Evolutionary conservation across 2,888 invertebrate genomes (phyloP).

Genomic region (Heliothis peltigera): DNA sequence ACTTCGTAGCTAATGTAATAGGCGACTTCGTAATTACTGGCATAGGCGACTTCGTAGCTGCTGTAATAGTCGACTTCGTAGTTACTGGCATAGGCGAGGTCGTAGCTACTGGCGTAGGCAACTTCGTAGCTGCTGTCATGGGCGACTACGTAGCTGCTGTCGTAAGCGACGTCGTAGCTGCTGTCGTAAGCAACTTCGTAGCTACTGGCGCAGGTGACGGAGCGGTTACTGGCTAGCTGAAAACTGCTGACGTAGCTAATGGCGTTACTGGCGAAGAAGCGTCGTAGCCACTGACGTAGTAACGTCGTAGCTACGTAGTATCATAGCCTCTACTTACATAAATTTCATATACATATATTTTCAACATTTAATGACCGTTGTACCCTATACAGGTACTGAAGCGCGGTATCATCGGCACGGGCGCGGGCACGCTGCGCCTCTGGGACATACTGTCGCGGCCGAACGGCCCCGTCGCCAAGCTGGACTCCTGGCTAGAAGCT

Average conservation of each 20-base stretch:
- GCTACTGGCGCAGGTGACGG: neutral
- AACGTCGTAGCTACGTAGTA: too few species aligned
- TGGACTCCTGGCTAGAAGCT: constrained; percentile 84
- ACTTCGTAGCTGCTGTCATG: neutral
- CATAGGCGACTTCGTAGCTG: neutral
- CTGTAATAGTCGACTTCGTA: neutral
- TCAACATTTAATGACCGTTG: too few species aligned
- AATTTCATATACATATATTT: too few species aligned
- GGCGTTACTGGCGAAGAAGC: too few species aligned
- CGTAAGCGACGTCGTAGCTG: neutral
- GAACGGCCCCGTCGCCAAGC: constrained; percentile 75
- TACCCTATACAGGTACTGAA: constrained; percentile 75
- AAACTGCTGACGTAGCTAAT: too few species aligned
- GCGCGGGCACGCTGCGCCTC: constrained; percentile 80
- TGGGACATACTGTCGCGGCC: constrained; percentile 81
- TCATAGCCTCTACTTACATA: too few species aligned
- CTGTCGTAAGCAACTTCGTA: too few species aligned
- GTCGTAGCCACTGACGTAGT: too few species aligned
- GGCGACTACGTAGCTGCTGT: too few species aligned
- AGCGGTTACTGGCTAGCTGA: neutral
- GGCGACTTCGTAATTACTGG: too few species aligned
- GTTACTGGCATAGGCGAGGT: too few species aligned
- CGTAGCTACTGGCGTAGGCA: too few species aligned
- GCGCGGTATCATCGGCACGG: constrained; percentile 83
- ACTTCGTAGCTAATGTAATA: neutral